Percentiles rank a stretch among this genome's conserved stretches.
Evolutionary conservation across 2,113 vertebrate species (phyloP).

Genomic region (Pomatostomus ruficeps): DNA sequence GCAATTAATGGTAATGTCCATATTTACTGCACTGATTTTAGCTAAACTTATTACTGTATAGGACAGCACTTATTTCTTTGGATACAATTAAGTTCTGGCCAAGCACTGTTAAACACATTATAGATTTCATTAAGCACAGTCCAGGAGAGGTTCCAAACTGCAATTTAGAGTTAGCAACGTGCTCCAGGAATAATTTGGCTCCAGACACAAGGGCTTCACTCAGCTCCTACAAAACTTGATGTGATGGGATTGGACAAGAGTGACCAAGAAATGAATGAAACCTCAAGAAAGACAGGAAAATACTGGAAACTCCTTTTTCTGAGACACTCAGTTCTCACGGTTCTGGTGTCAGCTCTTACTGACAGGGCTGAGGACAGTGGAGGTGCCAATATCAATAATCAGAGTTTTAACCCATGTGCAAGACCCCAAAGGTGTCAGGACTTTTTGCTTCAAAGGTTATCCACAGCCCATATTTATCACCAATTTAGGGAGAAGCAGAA

Average conservation of each 20-base stretch:
- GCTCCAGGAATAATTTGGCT: background rate
- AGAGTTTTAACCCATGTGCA: background rate
- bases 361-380: background rate
- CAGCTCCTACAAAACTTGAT: background rate
- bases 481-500: background rate
- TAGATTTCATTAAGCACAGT: background rate
- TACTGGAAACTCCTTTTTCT: background rate
- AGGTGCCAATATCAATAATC: background rate
- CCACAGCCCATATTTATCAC: background rate
- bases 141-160: background rate
- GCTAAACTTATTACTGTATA: background rate
- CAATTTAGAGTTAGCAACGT: accelerated
- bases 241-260: background rate
- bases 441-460: background rate
- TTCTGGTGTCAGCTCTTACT: background rate
- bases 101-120: constrained; percentile 3
- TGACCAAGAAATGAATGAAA: background rate
- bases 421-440: background rate
- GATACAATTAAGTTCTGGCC: constrained; percentile 24
- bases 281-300: background rate
- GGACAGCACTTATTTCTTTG: constrained; percentile 33
- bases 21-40: constrained; percentile 15
- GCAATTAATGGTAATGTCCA: background rate
- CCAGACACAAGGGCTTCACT: accelerated
- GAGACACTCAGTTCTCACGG: background rate